phyloP scores from a whole-genome alignment of 2,888 invertebrate genomes.

The Pachydiplax longipennis region DNA sequence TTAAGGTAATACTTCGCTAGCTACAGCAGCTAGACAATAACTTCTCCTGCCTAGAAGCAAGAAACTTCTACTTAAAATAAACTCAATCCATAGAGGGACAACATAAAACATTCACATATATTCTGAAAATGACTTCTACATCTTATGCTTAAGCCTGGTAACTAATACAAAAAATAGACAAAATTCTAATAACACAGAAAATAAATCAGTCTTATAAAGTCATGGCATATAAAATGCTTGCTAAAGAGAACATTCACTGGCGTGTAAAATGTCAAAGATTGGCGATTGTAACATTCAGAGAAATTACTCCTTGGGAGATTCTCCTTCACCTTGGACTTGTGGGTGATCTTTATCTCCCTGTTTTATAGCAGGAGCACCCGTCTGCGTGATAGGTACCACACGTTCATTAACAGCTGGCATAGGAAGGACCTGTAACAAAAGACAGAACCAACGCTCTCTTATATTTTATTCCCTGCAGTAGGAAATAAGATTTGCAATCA shows the following conservation, averaged over 20 bases:
- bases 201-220: background rate
- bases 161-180: no score
- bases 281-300: background rate
- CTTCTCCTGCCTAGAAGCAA: background rate
- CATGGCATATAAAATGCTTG: background rate
- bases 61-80: background rate
- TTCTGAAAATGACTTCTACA: background rate
- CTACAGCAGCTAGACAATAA: background rate
- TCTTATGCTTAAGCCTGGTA: background rate
- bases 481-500: background rate
- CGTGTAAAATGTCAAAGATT: background rate
- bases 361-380: slow-evolving; percentile 32
- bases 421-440: background rate
- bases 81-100: background rate
- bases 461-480: background rate
- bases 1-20: background rate
- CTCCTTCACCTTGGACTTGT: background rate
- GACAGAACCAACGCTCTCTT: background rate
- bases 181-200: background rate
- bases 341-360: background rate
- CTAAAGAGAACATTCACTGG: background rate
- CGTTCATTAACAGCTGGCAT: slow-evolving; percentile 28
- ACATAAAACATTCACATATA: background rate
- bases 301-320: background rate
- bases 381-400: slow-evolving; percentile 21